These are phyloP conservation scores for Dryobates pubescens DNA, from an alignment of 2,797 vertebrate species.

Conservation along the genomic window DNA sequence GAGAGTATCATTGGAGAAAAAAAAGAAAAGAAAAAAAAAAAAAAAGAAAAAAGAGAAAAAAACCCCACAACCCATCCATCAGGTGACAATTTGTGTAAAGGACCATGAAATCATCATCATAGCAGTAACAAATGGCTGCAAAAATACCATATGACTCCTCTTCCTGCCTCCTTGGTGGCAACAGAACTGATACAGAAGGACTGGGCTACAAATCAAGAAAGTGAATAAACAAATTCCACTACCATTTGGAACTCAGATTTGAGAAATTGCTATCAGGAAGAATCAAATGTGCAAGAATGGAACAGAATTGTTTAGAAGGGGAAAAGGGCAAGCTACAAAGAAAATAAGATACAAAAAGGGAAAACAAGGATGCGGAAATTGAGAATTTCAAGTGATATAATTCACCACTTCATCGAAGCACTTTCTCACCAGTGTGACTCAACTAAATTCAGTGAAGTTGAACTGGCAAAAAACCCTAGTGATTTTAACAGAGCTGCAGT, in stretches of 20 bases:
- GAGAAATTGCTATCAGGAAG: slow-evolving; percentile 59
- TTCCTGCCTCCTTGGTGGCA: slow-evolving; percentile 69
- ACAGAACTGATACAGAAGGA: slow-evolving; percentile 68
- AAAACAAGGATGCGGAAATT: background rate
- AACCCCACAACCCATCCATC: background rate
- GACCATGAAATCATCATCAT: slow-evolving; percentile 51
- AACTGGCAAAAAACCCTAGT: background rate
- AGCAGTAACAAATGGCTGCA: slow-evolving; percentile 74
- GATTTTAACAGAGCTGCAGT: background rate
- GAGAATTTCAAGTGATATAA: background rate
- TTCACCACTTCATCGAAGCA: background rate
- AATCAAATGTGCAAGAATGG: slow-evolving; percentile 24
- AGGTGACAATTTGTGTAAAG: slow-evolving; percentile 65
- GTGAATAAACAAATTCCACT: slow-evolving; percentile 72
- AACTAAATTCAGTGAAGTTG: background rate
- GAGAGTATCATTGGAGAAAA: background rate
- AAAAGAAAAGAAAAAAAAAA: accelerated
- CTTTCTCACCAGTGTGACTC: background rate
- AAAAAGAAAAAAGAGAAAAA: background rate
- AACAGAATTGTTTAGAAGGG: slow-evolving; percentile 31
- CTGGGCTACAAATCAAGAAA: slow-evolving; percentile 78
- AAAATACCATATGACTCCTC: slow-evolving; percentile 72
- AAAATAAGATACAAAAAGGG: background rate
- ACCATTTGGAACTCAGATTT: slow-evolving; percentile 67
- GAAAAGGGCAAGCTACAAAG: background rate